These are phyloP conservation scores for Macroglossus sobrinus DNA, from an alignment of 2,113 vertebrate genomes.

Conservation along the genomic window DNA sequence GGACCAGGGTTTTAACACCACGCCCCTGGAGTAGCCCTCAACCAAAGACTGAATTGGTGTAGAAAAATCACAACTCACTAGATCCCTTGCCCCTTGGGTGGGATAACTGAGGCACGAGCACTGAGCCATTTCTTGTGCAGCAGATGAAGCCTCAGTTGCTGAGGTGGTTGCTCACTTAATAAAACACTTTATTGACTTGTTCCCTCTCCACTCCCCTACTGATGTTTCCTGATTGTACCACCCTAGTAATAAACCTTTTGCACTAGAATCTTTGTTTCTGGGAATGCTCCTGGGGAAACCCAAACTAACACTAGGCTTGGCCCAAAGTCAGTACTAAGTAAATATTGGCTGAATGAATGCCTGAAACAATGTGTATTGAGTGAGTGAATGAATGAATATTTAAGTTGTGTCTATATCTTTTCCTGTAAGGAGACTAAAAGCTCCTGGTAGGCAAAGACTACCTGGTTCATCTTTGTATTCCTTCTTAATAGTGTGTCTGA, in stretches of 20 bases:
- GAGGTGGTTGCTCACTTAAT: not conserved
- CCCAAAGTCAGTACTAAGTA: not conserved
- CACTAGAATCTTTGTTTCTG: not conserved
- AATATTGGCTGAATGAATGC: not conserved
- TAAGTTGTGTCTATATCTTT: not conserved
- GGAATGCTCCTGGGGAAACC: not conserved
- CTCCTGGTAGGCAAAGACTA: not conserved
- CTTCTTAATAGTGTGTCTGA: not conserved
- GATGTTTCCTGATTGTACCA: not conserved
- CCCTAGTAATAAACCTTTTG: not conserved
- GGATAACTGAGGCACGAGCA: not conserved
- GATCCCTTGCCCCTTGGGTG: not conserved
- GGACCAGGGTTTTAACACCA: not conserved
- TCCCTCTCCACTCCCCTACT: not conserved
- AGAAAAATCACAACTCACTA: not conserved
- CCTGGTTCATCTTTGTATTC: not conserved
- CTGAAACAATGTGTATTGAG: not conserved
- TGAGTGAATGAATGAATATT: not conserved
- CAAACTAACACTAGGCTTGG: not conserved
- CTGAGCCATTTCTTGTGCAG: not conserved
- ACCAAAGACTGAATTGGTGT: not conserved
- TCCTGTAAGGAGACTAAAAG: not conserved
- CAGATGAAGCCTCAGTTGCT: not conserved
- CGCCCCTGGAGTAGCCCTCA: not conserved
- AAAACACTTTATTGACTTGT: not conserved